A percentile compares a stretch with the other conserved stretches of the same genome.
Conservation (phyloP, 2,888 invertebrate species). For the Temnothorax unifasciatus region DNA sequence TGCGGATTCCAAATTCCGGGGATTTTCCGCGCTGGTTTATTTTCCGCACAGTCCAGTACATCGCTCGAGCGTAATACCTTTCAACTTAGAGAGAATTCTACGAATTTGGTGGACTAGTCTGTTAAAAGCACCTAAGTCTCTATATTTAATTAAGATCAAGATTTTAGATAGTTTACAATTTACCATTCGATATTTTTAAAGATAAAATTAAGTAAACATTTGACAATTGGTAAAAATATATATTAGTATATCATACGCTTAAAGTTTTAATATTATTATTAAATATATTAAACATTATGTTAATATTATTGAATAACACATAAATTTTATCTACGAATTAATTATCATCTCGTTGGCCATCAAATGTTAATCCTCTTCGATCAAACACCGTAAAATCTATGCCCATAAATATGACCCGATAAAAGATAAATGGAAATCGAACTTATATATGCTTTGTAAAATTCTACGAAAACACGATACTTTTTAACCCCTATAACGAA, state of each 20-base stretch:
- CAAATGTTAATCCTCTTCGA: neutral
- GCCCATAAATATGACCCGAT: neutral
- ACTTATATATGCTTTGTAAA: neutral
- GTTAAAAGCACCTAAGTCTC: neutral
- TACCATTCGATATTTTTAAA: neutral
- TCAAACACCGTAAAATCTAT: neutral
- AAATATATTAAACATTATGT: neutral
- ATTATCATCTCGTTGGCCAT: neutral
- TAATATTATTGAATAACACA: neutral
- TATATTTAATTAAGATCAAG: neutral
- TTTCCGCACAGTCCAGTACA: neutral
- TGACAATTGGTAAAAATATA: neutral
- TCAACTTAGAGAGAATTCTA: neutral
- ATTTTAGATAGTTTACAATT: neutral
- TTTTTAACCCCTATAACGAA: neutral
- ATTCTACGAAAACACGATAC: neutral
- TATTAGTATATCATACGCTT: neutral
- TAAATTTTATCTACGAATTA: constrained; percentile 8
- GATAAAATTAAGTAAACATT: neutral
- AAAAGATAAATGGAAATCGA: constrained; percentile 4
- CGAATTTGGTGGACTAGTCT: neutral
- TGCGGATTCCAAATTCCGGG: constrained; percentile 17
- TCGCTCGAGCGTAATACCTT: neutral
- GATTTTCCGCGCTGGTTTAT: constrained; percentile 14
- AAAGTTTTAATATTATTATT: neutral